Evolutionary conservation across 1,140 invertebrate species (phyloP).

Genomic region (Galendromus occidentalis): DNA sequence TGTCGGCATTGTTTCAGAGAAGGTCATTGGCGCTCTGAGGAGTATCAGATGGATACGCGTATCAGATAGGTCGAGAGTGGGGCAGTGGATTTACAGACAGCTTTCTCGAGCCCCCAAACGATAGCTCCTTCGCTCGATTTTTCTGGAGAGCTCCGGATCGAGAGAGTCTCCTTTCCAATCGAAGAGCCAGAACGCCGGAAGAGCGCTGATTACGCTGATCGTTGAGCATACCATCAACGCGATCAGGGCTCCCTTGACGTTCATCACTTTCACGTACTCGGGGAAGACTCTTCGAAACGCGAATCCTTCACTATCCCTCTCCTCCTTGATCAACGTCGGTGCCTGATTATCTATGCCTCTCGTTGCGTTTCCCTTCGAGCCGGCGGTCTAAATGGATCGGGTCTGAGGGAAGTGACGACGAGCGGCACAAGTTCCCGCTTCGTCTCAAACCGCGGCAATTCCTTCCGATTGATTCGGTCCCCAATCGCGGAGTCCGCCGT

Average conservation of each 20-base stretch:
- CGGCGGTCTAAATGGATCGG: background rate
- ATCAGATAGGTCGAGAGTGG: constrained; percentile 13
- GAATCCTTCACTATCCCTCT: background rate
- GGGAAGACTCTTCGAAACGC: background rate
- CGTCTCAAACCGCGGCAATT: too few relatives aligned
- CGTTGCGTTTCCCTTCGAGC: background rate
- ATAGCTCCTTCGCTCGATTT: constrained; percentile 43
- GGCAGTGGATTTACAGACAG: constrained; percentile 13
- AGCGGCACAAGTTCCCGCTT: too few relatives aligned
- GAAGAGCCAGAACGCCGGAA: constrained; percentile 78
- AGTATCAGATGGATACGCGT: constrained; percentile 45
- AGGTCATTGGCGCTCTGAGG: constrained; percentile 39
- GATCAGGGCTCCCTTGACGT: background rate
- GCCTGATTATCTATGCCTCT: background rate
- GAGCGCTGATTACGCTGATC: constrained; percentile 46
- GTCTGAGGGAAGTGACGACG: background rate
- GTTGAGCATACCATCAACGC: constrained; percentile 18
- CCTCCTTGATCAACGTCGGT: background rate
- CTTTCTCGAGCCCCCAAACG: constrained; percentile 64
- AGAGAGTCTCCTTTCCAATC: constrained; percentile 29
- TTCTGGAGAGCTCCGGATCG: constrained; percentile 15
- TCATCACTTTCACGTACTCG: constrained; percentile 5
- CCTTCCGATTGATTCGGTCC: too few relatives aligned
- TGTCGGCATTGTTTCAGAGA: constrained; percentile 42
- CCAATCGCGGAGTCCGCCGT: too few relatives aligned